These are phyloP conservation scores for Lycophotia porphyrea DNA, from an alignment of 2,888 invertebrate species.

Conservation along the genomic window DNA sequence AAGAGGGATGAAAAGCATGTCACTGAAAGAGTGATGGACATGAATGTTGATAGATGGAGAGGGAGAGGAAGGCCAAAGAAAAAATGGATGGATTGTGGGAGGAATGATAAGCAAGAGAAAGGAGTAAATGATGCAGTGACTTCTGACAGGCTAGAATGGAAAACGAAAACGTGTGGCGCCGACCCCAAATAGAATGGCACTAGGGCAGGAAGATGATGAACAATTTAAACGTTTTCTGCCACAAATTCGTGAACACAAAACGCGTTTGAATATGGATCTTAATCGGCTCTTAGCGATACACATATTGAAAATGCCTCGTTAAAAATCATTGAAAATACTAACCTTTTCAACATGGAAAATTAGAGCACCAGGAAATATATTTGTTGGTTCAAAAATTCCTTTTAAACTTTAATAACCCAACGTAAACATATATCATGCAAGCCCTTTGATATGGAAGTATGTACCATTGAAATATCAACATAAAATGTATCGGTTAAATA, in stretches of 20 bases:
- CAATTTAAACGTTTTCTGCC: background rate
- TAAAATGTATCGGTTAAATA: slow-evolving; percentile 15
- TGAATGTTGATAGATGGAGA: too few relatives aligned
- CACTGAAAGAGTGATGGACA: too few relatives aligned
- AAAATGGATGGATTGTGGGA: too few relatives aligned
- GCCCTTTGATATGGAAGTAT: slow-evolving; percentile 9
- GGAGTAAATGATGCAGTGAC: too few relatives aligned
- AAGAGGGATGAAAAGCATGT: too few relatives aligned
- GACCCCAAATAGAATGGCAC: too few relatives aligned
- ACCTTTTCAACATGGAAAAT: background rate
- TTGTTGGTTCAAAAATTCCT: background rate
- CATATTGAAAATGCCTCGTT: background rate
- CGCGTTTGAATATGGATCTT: background rate
- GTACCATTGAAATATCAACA: slow-evolving; percentile 16
- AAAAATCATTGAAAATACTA: background rate
- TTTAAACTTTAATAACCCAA: background rate
- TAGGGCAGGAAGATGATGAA: too few relatives aligned
- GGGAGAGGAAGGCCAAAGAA: too few relatives aligned
- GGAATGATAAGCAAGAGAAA: too few relatives aligned
- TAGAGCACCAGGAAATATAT: background rate
- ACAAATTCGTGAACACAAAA: slow-evolving; percentile 11
- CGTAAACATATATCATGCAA: background rate
- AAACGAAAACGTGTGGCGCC: too few relatives aligned
- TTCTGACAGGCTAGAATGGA: too few relatives aligned
- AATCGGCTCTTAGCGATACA: background rate